Conservation (phyloP, 2,797 vertebrate genomes). For the Chiroxiphia lanceolata region DNA sequence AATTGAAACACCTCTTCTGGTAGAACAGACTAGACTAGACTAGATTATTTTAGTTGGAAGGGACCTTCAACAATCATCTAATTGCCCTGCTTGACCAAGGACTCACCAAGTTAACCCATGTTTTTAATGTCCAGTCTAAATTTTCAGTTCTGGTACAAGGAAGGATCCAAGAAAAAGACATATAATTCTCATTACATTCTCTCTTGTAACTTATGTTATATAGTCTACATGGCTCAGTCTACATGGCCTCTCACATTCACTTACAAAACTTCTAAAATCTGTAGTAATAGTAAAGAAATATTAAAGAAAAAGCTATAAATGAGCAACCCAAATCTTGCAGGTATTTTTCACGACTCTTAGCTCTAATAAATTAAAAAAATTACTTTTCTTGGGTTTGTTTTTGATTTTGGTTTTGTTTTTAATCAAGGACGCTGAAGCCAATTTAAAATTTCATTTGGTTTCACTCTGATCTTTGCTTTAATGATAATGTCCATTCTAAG, state of each 20-base stretch:
- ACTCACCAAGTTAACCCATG: neutral
- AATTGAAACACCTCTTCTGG: neutral
- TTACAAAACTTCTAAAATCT: neutral
- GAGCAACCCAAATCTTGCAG: neutral
- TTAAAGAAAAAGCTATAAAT: neutral
- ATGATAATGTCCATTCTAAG: neutral
- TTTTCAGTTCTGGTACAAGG: neutral
- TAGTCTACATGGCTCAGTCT: neutral
- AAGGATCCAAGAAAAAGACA: neutral
- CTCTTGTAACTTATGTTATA: neutral
- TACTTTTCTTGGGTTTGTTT: accelerated
- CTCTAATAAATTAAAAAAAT: neutral
- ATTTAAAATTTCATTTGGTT: neutral
- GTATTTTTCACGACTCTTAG: neutral
- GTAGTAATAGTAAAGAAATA: neutral
- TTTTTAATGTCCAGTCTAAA: neutral
- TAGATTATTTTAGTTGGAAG: neutral
- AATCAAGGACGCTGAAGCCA: accelerated
- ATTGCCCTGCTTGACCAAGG: neutral
- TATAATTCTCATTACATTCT: neutral
- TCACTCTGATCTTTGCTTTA: neutral
- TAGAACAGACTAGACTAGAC: neutral
- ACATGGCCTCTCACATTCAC: neutral
- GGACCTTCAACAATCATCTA: neutral
- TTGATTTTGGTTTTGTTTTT: neutral